A percentile compares a stretch with the other conserved stretches of the same genome.
phyloP scores from a whole-genome alignment of 2,797 vertebrate genomes.

The Tauraco hartlaubi region DNA sequence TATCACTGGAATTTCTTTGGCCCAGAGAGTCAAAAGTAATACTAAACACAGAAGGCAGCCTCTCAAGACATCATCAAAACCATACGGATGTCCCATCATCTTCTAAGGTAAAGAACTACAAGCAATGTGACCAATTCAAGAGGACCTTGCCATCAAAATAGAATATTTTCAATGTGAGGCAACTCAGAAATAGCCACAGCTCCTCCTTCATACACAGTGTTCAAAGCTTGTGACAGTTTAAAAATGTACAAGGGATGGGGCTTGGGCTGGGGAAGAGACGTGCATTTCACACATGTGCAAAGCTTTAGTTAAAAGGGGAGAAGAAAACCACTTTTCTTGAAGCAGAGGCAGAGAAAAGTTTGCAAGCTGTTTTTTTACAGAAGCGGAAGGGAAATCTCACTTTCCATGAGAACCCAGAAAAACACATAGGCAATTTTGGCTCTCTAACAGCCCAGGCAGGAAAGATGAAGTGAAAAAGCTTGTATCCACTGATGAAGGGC shows the following conservation, averaged over 20 bases:
- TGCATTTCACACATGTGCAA: accelerated
- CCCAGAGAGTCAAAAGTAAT: neutral
- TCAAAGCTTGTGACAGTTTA: neutral
- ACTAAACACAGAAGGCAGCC: neutral
- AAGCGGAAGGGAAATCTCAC: neutral
- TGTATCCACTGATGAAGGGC: neutral
- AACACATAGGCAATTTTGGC: neutral
- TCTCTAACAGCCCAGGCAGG: neutral
- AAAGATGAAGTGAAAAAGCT: neutral
- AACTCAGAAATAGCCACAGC: neutral
- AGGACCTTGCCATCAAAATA: neutral
- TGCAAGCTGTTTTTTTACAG: neutral
- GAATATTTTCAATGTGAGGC: neutral
- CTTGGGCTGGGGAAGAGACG: neutral
- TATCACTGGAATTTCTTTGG: neutral
- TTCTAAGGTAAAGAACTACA: neutral
- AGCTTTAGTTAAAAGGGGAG: neutral
- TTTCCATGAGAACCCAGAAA: neutral
- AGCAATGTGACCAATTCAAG: neutral
- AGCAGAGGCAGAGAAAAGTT: neutral
- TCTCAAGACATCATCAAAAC: neutral
- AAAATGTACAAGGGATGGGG: accelerated
- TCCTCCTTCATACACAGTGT: neutral
- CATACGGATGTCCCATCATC: neutral
- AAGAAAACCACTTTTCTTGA: neutral